Evolutionary conservation across 2,113 vertebrate genomes (phyloP), one percentile per base, ranked within the genome.

Genomic region (Microtus pennsylvanicus): DNA sequence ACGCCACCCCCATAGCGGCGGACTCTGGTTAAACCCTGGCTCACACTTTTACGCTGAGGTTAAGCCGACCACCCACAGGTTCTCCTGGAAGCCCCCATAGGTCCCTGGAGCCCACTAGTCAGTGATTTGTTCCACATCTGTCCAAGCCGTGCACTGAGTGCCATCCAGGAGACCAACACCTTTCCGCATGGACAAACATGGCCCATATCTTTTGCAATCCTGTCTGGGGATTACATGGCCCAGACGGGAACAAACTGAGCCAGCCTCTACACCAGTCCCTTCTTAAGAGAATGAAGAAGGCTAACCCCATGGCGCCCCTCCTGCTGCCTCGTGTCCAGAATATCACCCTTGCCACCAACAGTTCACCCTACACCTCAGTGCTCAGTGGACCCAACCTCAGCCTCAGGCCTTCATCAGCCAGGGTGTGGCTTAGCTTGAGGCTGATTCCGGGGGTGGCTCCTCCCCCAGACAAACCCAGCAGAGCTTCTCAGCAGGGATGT

Each of bases 321-420:
- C 13, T 17, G 5, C 7, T 30, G 63, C 30, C 35, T 58, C 1
- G 0, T 0, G 5, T 94, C 78, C 35, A 9, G 5, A 5, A 0
- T 1, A 1, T 0, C 7, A 26, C 45, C 38, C 74, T 14, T 11
- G 24, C 9, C 47, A 67, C 35, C 35, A 33, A 74, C 52, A 28
- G 1, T 3, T 17, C 35, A 45, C 21, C 89, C 58, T 4, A 1
- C 2, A 52, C 19, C 1, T 50, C 1, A 38, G 24, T 0, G 21
- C 0, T 30, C 38, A 33, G 0, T 0, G 0, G n/a, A 11, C 0
- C 35, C 11, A 0, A 19, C 82, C 13, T 3, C 1, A 3, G 63
- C 19, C 26, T 26, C 0, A 8, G 0, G 1, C 45, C 55, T 2
- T 4, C 4, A 0, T 22, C 69, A 0, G 76, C 63, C 1, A 8